Percentiles rank a stretch among this genome's conserved stretches.
Conservation (phyloP, 2,797 vertebrate species). For the Lindbergichthys nudifrons region DNA sequence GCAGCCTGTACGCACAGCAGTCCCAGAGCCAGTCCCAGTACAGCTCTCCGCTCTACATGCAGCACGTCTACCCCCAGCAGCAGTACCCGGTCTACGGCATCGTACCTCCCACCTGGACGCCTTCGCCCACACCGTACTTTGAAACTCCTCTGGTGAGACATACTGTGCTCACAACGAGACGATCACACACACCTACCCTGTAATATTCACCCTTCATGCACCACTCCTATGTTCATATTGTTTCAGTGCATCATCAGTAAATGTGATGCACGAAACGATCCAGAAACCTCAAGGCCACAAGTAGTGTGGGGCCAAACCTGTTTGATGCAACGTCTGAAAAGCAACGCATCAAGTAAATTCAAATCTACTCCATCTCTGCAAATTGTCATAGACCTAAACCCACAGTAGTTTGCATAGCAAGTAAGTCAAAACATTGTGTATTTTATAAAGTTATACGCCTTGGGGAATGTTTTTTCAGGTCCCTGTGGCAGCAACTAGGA, state of each 20-base stretch:
- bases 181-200: not conserved
- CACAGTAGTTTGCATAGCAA: slow-evolving; percentile 12
- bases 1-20: slow-evolving; percentile 91
- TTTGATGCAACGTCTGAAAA: not conserved
- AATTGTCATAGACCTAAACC: not conserved
- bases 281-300: not conserved
- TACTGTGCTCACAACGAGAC: not conserved
- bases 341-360: not conserved
- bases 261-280: not conserved
- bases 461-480: not conserved
- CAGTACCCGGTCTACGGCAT: slow-evolving; percentile 97
- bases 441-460: not conserved
- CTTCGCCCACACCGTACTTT: slow-evolving; percentile 96
- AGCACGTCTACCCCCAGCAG: slow-evolving; percentile 96
- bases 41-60: slow-evolving; percentile 97
- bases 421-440: not conserved
- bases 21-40: slow-evolving; percentile 95
- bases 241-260: not conserved
- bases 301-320: not conserved
- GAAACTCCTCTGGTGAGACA: slow-evolving; percentile 96
- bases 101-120: slow-evolving; percentile 95
- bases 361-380: slow-evolving; percentile 2
- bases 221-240: not conserved
- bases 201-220: not conserved
- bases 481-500: not conserved